These are phyloP conservation scores for Osmerus mordax DNA, from an alignment of 2,113 vertebrate genomes.

Conservation along the genomic window DNA sequence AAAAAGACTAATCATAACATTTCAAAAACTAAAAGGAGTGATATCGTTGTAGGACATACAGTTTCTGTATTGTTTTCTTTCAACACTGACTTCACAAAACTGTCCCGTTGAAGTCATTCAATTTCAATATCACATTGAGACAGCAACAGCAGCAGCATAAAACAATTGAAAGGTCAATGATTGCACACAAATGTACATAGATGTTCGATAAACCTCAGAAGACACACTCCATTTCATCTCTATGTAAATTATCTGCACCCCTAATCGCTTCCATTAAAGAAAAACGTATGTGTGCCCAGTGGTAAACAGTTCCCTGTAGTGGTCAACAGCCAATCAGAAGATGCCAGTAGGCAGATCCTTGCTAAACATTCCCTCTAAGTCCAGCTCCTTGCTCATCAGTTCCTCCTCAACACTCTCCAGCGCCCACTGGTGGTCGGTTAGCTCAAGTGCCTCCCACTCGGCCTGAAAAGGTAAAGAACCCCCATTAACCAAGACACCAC, in stretches of 20 bases:
- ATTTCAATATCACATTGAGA: not conserved
- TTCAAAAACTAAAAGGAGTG: no score
- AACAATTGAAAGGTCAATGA: slow-evolving; percentile 22
- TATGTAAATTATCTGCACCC: slow-evolving; percentile 13
- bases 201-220: slow-evolving; percentile 58
- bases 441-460: slow-evolving; percentile 95
- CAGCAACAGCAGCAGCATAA: not conserved
- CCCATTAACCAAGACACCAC: slow-evolving; percentile 2
- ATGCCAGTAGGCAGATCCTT: slow-evolving; percentile 93
- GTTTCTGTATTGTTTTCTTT: no score
- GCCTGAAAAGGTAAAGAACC: slow-evolving; percentile 70
- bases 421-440: slow-evolving; percentile 98
- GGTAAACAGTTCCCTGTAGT: slow-evolving; percentile 29
- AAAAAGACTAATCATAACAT: no score
- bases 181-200: slow-evolving; percentile 46
- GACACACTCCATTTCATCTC: slow-evolving; percentile 29
- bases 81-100: no score
- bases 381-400: slow-evolving; percentile 93
- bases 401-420: slow-evolving; percentile 95
- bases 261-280: slow-evolving; percentile 13
- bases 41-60: no score
- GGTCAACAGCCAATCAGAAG: slow-evolving; percentile 73
- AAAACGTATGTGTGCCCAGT: slow-evolving; percentile 31
- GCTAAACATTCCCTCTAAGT: slow-evolving; percentile 96
- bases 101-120: no score